Conservation (phyloP, 2,113 vertebrate species). For the Eretmodus cyanostictus region DNA sequence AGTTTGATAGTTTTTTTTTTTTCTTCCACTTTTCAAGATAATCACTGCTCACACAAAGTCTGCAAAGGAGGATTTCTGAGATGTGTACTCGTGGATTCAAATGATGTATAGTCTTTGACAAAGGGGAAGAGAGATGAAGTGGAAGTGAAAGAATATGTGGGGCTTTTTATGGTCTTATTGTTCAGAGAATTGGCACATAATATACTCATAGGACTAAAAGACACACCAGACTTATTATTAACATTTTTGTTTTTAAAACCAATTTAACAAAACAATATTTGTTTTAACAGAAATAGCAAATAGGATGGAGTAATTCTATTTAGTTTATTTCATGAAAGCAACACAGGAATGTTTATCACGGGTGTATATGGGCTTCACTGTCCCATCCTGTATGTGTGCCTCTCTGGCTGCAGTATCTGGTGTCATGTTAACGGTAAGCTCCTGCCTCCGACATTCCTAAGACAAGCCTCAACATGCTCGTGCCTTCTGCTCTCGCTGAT, state of each 20-base stretch:
- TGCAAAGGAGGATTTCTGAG: slow-evolving; percentile 5
- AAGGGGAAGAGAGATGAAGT: neutral
- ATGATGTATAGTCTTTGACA: neutral
- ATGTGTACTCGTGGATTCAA: neutral
- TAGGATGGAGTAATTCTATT: neutral
- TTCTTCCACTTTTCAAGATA: neutral
- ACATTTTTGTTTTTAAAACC: neutral
- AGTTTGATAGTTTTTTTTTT: slow-evolving; percentile 17
- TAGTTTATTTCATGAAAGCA: neutral
- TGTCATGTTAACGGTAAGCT: slow-evolving; percentile 38
- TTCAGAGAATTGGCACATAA: neutral
- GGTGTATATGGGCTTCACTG: neutral
- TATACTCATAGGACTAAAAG: neutral
- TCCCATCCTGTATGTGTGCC: neutral
- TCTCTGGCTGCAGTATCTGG: slow-evolving; percentile 44
- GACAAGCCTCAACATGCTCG: slow-evolving; percentile 37
- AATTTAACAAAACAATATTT: neutral
- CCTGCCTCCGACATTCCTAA: slow-evolving; percentile 45
- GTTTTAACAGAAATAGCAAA: neutral
- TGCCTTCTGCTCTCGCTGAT: neutral
- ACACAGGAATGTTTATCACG: neutral
- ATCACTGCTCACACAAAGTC: neutral
- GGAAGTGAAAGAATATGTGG: neutral
- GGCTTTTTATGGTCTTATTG: neutral
- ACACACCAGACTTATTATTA: neutral